phyloP scores from a whole-genome alignment of 1,140 invertebrate species.

The Drosophila burlai region DNA sequence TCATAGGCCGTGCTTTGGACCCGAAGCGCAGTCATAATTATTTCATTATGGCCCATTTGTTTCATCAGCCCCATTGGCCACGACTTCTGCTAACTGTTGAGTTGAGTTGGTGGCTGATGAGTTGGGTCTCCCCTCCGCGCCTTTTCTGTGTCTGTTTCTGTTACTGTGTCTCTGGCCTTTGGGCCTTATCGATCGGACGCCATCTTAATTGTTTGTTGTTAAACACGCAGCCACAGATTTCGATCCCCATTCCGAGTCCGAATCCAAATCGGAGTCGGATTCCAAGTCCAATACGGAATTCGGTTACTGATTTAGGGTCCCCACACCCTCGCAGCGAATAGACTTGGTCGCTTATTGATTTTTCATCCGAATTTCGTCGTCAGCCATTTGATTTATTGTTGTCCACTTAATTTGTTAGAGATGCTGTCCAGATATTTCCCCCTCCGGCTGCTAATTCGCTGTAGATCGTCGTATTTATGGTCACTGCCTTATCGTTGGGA shows the following conservation, averaged over 20 bases:
- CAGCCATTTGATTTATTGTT: conserved; percentile 76
- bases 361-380: conserved; percentile 83
- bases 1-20: conserved; percentile 39
- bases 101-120: conserved; percentile 33
- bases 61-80: conserved; percentile 73
- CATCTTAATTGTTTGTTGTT: conserved; percentile 84
- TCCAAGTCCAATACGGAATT: conserved; percentile 28
- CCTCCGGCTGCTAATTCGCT: conserved; percentile 58
- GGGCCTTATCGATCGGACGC: conserved; percentile 77
- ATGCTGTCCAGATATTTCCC: conserved; percentile 72
- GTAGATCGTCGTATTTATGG: conserved; percentile 56
- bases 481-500: conserved; percentile 38
- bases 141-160: conserved; percentile 21
- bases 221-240: conserved; percentile 71
- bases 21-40: conserved; percentile 79
- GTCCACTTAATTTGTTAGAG: conserved; percentile 82
- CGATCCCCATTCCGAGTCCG: conserved; percentile 32
- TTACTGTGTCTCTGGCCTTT: conserved; percentile 53
- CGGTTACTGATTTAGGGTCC: conserved; percentile 46
- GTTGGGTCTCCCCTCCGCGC: conserved; percentile 19
- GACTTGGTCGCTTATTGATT: conserved; percentile 80
- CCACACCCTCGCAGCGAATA: conserved; percentile 48
- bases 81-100: conserved; percentile 66
- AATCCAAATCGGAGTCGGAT: conserved; percentile 24
- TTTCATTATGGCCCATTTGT: conserved; percentile 84